A percentile compares a stretch with the other conserved stretches of the same genome.
phyloP scores from a whole-genome alignment of 2,113 vertebrate genomes.

The Brachyhypopomus occidentalis region DNA sequence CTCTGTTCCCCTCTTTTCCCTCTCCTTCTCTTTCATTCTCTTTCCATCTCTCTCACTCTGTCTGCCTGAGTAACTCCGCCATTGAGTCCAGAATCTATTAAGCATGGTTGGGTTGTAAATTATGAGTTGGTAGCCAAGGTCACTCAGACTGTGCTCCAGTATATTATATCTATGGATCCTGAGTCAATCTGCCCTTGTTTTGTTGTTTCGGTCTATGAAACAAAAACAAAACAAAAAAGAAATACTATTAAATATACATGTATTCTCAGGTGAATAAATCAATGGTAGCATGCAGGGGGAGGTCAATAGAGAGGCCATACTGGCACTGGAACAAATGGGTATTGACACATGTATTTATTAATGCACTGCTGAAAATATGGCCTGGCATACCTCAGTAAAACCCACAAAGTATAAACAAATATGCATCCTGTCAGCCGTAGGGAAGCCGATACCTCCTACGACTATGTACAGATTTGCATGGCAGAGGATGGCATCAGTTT shows the following conservation, averaged over 20 bases:
- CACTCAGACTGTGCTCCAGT: constrained; percentile 37
- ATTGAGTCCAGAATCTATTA: constrained; percentile 51
- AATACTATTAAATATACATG: constrained; percentile 38
- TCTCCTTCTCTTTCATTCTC: not conserved
- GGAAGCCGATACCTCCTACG: not conserved
- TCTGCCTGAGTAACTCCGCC: constrained; percentile 38
- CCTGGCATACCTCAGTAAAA: not conserved
- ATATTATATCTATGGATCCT: constrained; percentile 48
- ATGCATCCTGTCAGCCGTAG: not conserved
- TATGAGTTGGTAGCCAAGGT: constrained; percentile 55
- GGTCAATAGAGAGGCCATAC: constrained; percentile 2
- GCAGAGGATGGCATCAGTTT: not conserved
- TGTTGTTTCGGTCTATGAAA: constrained; percentile 24
- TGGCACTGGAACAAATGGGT: not conserved
- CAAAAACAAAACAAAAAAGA: not conserved
- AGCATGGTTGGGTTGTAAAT: constrained; percentile 46
- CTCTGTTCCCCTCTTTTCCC: not conserved
- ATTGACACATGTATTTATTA: constrained; percentile 12
- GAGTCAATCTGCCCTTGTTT: constrained; percentile 36
- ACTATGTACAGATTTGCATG: not conserved
- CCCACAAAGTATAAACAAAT: not conserved
- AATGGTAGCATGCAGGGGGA: constrained; percentile 20
- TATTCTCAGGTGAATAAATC: constrained; percentile 4
- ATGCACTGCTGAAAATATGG: not conserved
- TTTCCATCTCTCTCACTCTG: constrained; percentile 7